A percentile compares a stretch with the other conserved stretches of the same genome.
Conservation (phyloP, 2,888 invertebrate genomes). For the Sthenelais limicola region DNA sequence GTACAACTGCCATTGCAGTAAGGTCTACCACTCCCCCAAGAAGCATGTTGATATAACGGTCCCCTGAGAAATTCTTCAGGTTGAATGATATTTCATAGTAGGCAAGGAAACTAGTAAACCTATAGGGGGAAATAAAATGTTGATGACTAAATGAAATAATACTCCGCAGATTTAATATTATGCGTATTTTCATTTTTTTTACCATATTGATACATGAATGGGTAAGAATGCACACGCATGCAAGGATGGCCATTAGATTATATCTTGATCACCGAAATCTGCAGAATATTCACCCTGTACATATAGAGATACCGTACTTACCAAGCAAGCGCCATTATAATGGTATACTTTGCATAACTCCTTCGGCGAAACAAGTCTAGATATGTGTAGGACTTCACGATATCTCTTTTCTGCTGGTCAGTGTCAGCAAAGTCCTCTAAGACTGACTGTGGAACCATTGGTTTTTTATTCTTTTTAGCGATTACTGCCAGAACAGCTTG, state of each 20-base stretch:
- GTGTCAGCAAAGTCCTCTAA: neutral
- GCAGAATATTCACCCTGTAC: too few relatives aligned
- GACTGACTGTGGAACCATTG: neutral
- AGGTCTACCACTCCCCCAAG: slow-evolving; percentile 37
- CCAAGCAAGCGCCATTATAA: slow-evolving; percentile 26
- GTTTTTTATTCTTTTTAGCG: slow-evolving; percentile 29
- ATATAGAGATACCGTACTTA: neutral
- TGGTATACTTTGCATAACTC: slow-evolving; percentile 16
- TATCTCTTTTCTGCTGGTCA: slow-evolving; percentile 9
- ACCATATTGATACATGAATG: too few relatives aligned
- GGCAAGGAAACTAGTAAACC: slow-evolving; percentile 34
- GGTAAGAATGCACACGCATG: too few relatives aligned
- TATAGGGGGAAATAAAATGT: too few relatives aligned
- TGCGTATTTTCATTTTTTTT: too few relatives aligned
- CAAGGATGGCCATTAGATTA: too few relatives aligned
- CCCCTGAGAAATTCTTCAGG: slow-evolving; percentile 36
- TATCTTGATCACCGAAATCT: too few relatives aligned
- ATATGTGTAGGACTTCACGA: slow-evolving; percentile 24
- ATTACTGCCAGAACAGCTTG: slow-evolving; percentile 30
- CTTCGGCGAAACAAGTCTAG: slow-evolving; percentile 9
- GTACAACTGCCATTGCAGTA: slow-evolving; percentile 29
- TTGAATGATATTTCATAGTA: slow-evolving; percentile 43
- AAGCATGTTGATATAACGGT: slow-evolving; percentile 43
- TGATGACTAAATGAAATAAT: too few relatives aligned
- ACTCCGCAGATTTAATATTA: too few relatives aligned